phyloP scores from a whole-genome alignment of 2,797 vertebrate species.

The Selene dorsalis region DNA sequence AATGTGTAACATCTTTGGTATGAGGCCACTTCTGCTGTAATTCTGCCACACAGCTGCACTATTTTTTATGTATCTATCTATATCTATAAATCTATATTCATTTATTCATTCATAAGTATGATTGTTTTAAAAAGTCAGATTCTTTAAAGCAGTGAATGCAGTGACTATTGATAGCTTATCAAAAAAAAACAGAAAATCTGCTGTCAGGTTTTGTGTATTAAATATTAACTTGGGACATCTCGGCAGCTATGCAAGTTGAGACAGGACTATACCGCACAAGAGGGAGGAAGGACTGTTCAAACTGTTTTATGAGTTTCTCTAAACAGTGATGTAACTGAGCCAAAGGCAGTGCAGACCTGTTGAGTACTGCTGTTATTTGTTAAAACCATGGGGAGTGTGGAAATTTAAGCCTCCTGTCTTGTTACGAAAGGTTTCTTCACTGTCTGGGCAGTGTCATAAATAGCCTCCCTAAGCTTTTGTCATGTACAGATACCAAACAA shows the following conservation, averaged over 20 bases:
- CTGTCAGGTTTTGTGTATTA: slow-evolving; percentile 3
- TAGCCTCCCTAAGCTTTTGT: slow-evolving; percentile 4
- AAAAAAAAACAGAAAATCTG: background rate
- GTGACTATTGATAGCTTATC: background rate
- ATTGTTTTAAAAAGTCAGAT: background rate
- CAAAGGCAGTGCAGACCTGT: background rate
- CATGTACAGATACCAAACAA: background rate
- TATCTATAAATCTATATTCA: background rate
- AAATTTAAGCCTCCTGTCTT: background rate
- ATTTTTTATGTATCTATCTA: too few relatives aligned
- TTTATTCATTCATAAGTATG: slow-evolving; percentile 6
- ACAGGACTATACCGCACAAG: background rate
- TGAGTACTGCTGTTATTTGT: background rate
- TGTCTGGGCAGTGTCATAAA: slow-evolving; percentile 10
- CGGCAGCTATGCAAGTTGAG: background rate
- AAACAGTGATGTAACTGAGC: background rate
- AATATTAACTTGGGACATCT: slow-evolving; percentile 29
- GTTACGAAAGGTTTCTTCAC: background rate
- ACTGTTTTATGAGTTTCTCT: slow-evolving; percentile 13
- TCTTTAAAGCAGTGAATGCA: background rate
- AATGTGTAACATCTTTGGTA: background rate
- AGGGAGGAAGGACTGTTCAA: background rate
- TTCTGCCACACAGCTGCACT: background rate
- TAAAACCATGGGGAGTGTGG: background rate
- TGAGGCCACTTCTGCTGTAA: background rate